phyloP scores from a whole-genome alignment of 1,140 invertebrate genomes.

The Paraescarpia echinospica region DNA sequence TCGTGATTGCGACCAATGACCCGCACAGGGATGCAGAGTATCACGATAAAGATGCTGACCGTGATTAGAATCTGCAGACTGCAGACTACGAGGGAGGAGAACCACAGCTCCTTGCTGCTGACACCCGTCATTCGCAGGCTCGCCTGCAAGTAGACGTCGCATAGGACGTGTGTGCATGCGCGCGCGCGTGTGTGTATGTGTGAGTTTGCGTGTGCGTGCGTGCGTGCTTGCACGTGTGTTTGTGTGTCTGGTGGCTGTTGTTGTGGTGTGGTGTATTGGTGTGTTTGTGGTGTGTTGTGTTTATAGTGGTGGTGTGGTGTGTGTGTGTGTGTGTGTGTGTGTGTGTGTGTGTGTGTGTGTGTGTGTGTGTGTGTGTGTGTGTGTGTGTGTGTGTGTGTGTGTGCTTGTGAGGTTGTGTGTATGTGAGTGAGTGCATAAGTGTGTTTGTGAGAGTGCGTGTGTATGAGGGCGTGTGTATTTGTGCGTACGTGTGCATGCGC shows the following conservation, averaged over 20 bases:
- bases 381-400: background rate
- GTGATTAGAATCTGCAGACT: background rate
- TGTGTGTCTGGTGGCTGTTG: background rate
- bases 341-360: conserved; percentile 13
- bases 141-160: background rate
- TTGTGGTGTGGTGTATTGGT: background rate
- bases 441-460: background rate
- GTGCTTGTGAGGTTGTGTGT: no score
- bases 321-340: conserved; percentile 14
- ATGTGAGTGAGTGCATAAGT: no score
- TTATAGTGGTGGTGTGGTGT: no score
- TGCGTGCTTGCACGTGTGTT: background rate
- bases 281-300: no score
- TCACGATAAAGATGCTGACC: background rate
- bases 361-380: conserved; percentile 11
- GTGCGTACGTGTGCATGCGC: background rate
- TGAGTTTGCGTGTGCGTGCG: background rate
- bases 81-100: background rate
- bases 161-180: background rate
- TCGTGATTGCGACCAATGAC: background rate
- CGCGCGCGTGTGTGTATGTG: background rate
- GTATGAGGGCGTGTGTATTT: background rate
- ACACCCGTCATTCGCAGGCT: background rate
- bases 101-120: background rate
- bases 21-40: background rate